Percentiles rank a stretch among this genome's conserved stretches.
These are phyloP conservation scores for Hesperia comma DNA, from an alignment of 2,888 invertebrate species.

Conservation along the genomic window DNA sequence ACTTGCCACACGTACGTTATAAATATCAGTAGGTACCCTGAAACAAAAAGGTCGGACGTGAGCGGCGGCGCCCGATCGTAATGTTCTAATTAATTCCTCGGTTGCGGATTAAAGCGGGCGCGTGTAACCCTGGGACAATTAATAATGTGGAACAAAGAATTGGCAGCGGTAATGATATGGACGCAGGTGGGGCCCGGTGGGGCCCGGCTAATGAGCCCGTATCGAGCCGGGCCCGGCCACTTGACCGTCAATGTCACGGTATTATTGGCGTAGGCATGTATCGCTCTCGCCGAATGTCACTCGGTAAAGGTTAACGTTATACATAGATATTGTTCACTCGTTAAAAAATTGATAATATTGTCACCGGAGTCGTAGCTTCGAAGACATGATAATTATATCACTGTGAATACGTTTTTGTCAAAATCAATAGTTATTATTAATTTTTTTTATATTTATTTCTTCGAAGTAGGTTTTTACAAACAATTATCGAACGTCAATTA, in stretches of 20 bases:
- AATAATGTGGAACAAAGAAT: conserved; percentile 60
- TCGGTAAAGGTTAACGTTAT: no score
- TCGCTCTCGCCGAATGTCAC: no score
- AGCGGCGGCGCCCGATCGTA: conserved; percentile 10
- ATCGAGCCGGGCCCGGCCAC: conserved; percentile 42
- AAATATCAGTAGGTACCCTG: background rate
- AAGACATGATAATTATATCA: no score
- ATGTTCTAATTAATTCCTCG: conserved; percentile 27
- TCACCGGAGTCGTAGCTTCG: no score
- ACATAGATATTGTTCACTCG: no score
- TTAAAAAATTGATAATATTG: no score
- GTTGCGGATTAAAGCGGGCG: conserved; percentile 48
- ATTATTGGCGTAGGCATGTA: conserved; percentile 1
- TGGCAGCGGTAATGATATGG: conserved; percentile 51
- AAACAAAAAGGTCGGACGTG: conserved; percentile 1
- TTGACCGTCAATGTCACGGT: conserved; percentile 1
- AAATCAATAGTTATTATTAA: no score
- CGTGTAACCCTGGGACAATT: conserved; percentile 51
- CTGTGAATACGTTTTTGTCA: no score
- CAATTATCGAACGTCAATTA: no score
- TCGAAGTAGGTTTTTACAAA: no score
- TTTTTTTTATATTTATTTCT: no score
- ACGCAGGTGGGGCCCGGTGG: conserved; percentile 50
- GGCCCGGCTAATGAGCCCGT: conserved; percentile 53
- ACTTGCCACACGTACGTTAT: background rate